Evolutionary conservation across 2,888 invertebrate genomes (phyloP), one percentile per base, ranked within the genome.

Genomic region (Cheilosia scutellata): DNA sequence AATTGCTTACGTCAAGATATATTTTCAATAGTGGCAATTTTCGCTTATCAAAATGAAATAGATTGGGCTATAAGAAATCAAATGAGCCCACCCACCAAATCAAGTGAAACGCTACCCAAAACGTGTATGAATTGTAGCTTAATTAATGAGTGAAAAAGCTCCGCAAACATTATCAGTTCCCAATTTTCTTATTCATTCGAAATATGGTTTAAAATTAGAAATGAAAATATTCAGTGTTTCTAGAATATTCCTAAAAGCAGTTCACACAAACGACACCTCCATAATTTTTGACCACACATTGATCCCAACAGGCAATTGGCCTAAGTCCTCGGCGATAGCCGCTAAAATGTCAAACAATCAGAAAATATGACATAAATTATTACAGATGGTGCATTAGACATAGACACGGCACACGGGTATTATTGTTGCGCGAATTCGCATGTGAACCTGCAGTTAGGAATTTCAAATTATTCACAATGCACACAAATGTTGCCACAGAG

Each of bases 351-450:
- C 29, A 33, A n/a, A 65, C 13, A 37, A 49, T 4, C 29, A 49
- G 20, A 49, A 25, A 37, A 49, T 37, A 37, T 4, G 4, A 37
- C 11, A 37, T 27, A 20, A 25, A 65, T 49, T 49, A 5, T 49
- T 49, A 5, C 33, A 65, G n/a, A 37, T 13, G 65, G 11, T 25
- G 9, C 11, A 37, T 4, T 37, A 4, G 37, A 51, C 65, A 65
- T 37, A 4, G 37, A 51, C 65, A 65, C 49, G 65, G 13, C 31
- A 49, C 13, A 20, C n/a, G 33, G 13, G 4, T 5, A 49, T 63
- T 63, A 63, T 63, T 49, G 33, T 0, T 49, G 49, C 11, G 31
- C 47, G 11, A 29, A n/a, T 33, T 47, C 25, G 49, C 65, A 65
- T 65, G 65, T 25, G 25, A 33, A 4, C 20, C 37, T 2, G 27